Conservation (phyloP, 2,888 invertebrate species). For the Drosophila birchii region DNA sequence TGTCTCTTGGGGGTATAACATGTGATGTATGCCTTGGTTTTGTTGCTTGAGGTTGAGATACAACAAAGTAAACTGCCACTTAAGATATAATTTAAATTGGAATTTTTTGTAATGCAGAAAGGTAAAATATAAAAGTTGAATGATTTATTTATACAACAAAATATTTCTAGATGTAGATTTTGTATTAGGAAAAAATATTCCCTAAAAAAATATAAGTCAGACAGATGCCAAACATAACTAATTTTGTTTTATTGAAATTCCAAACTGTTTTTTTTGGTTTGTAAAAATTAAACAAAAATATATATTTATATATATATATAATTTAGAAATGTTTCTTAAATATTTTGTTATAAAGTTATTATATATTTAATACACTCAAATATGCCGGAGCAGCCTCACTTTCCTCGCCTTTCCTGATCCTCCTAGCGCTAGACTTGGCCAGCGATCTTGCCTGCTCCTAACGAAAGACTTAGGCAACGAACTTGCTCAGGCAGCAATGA, state of each 20-base stretch:
- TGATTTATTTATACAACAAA: rapidly evolving
- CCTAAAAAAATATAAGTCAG: too few species aligned
- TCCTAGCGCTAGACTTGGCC: slow-evolving; percentile 36
- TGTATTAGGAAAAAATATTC: too few species aligned
- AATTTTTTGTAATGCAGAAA: background rate
- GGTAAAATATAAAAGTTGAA: rapidly evolving
- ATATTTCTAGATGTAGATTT: background rate
- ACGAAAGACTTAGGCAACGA: slow-evolving; percentile 46
- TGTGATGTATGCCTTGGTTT: slow-evolving; percentile 8
- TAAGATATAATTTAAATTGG: background rate
- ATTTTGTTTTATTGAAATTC: too few species aligned
- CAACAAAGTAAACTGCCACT: background rate
- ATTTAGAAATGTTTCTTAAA: too few species aligned
- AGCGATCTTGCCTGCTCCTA: slow-evolving; percentile 36
- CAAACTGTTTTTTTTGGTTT: too few species aligned
- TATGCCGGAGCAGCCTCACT: slow-evolving; percentile 35
- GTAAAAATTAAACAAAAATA: too few species aligned
- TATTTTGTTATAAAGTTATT: too few species aligned
- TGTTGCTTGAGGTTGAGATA: background rate
- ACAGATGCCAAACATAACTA: too few species aligned
- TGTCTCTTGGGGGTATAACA: background rate
- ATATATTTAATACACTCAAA: slow-evolving; percentile 43
- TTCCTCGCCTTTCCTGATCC: background rate
- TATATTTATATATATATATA: too few species aligned
- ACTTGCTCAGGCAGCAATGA: slow-evolving; percentile 35